phyloP scores from a whole-genome alignment of 2,888 invertebrate genomes.

The Acleris literana region DNA sequence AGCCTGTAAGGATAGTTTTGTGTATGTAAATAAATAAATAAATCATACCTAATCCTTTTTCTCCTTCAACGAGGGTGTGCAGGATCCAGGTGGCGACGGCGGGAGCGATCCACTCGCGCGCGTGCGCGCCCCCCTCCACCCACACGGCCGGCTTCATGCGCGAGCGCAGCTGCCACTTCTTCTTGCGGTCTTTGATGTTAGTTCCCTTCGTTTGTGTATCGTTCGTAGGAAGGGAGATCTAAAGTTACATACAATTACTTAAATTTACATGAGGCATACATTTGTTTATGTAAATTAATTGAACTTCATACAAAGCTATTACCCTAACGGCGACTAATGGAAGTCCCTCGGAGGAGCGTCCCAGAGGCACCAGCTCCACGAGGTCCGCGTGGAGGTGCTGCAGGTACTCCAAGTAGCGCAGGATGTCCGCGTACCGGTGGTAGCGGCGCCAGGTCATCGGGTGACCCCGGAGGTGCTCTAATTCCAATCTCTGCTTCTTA shows the following conservation, averaged over 20 bases:
- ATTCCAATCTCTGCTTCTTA: slow-evolving; percentile 83
- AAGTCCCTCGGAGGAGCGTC: slow-evolving; percentile 88
- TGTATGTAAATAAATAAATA: too few relatives aligned
- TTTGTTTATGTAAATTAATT: neutral
- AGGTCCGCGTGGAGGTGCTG: slow-evolving; percentile 85
- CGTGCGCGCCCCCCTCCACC: slow-evolving; percentile 91
- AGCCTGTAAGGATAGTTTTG: too few relatives aligned
- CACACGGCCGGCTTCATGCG: slow-evolving; percentile 88
- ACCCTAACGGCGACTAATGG: slow-evolving; percentile 89
- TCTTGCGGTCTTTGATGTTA: slow-evolving; percentile 57
- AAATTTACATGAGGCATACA: too few relatives aligned
- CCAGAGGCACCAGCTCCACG: slow-evolving; percentile 87
- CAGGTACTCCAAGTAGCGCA: slow-evolving; percentile 87
- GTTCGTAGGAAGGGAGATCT: slow-evolving; percentile 69
- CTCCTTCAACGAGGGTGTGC: slow-evolving; percentile 86
- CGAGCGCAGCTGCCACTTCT: slow-evolving; percentile 76
- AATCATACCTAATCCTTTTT: slow-evolving; percentile 78
- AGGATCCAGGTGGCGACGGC: slow-evolving; percentile 90
- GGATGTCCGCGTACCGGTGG: slow-evolving; percentile 87
- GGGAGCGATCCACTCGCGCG: slow-evolving; percentile 91
- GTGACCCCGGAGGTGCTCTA: slow-evolving; percentile 83
- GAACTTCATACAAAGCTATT: neutral
- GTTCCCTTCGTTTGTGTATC: slow-evolving; percentile 52
- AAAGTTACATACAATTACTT: neutral
- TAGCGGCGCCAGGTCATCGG: slow-evolving; percentile 89